Percentiles rank a stretch among this genome's conserved stretches.
phyloP scores from a whole-genome alignment of 2,888 invertebrate species.

The Trachelus stipa region DNA sequence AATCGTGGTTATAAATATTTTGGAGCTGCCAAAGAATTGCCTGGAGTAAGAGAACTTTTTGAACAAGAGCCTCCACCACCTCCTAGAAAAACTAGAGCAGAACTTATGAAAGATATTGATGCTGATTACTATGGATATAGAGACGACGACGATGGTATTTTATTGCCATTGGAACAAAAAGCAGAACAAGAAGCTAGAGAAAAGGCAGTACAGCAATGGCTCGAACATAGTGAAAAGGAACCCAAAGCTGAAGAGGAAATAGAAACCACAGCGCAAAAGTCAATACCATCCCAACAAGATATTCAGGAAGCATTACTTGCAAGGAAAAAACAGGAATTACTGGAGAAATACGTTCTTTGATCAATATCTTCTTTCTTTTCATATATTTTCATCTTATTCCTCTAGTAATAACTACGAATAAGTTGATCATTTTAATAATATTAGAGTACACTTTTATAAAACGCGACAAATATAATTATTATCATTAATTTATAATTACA shows the following conservation, averaged over 20 bases:
- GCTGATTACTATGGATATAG: constrained; percentile 99
- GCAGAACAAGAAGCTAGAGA: constrained; percentile 78
- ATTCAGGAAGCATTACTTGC: constrained; percentile 91
- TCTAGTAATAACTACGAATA: constrained; percentile 56
- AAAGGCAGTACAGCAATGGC: constrained; percentile 80
- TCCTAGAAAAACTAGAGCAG: constrained; percentile 91
- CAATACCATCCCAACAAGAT: constrained; percentile 94
- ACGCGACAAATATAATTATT: constrained; percentile 62
- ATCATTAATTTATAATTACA: constrained; percentile 53
- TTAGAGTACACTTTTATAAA: constrained; percentile 65
- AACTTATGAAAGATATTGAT: constrained; percentile 98
- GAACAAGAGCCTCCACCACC: constrained; percentile 94
- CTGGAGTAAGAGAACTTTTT: constrained; percentile 96
- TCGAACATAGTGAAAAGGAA: constrained; percentile 69
- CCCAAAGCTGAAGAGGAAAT: constrained; percentile 70
- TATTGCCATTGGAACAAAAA: constrained; percentile 87
- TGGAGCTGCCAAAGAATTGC: constrained; percentile 97
- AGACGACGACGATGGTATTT: constrained; percentile 97
- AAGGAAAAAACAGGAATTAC: constrained; percentile 91
- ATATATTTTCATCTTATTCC: constrained; percentile 29
- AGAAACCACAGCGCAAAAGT: constrained; percentile 80
- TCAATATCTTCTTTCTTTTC: constrained; percentile 28
- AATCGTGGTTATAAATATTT: constrained; percentile 99
- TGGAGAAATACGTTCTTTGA: constrained; percentile 80
- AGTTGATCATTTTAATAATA: constrained; percentile 55